A percentile compares a stretch with the other conserved stretches of the same genome.
phyloP scores from a whole-genome alignment of 2,113 vertebrate genomes.

The Scopus umbretta region DNA sequence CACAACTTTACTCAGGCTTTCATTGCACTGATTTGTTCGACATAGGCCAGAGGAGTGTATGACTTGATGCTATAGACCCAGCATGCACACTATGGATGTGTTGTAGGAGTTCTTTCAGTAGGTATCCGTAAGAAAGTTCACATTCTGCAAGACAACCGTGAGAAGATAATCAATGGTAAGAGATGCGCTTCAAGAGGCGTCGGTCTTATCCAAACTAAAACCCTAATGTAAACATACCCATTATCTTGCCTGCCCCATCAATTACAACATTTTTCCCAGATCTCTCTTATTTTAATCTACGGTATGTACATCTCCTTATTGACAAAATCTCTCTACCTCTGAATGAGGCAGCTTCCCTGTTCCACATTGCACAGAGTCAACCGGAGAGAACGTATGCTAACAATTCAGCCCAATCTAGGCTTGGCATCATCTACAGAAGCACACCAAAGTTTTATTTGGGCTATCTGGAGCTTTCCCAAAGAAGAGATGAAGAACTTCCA shows the following conservation, averaged over 20 bases:
- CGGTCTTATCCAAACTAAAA: not conserved
- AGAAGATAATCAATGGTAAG: not conserved
- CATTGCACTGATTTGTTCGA: not conserved
- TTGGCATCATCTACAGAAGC: not conserved
- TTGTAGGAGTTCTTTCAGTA: not conserved
- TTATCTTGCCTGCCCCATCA: not conserved
- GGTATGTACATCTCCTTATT: not conserved
- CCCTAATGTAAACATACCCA: not conserved
- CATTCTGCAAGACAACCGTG: not conserved
- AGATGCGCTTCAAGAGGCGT: not conserved
- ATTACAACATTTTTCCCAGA: not conserved
- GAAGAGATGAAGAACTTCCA: not conserved
- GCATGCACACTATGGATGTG: not conserved
- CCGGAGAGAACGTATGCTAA: not conserved
- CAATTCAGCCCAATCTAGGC: not conserved
- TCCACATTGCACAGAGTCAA: not conserved
- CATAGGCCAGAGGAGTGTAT: not conserved
- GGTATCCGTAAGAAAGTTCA: not conserved
- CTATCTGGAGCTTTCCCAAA: not conserved
- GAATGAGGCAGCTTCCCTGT: not conserved
- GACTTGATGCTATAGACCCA: not conserved
- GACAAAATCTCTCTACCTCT: not conserved
- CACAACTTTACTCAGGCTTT: not conserved
- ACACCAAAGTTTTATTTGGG: not conserved
- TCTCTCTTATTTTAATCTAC: not conserved